A percentile compares a stretch with the other conserved stretches of the same genome.
Conservation (phyloP, 2,888 invertebrate genomes). For the Agrypnus murinus region DNA sequence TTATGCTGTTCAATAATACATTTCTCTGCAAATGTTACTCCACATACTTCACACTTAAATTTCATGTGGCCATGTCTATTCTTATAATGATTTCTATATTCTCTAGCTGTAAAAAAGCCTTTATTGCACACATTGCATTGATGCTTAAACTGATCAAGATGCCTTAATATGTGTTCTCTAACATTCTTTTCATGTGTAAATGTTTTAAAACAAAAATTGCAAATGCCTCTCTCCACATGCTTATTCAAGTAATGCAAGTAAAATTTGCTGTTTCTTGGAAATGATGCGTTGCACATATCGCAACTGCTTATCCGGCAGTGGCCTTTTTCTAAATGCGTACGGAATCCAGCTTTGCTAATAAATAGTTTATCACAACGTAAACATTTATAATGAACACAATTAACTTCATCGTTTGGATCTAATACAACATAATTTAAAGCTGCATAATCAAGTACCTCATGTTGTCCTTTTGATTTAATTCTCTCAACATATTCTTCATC, state of each 20-base stretch:
- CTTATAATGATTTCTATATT: slow-evolving; percentile 69
- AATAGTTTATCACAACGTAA: slow-evolving; percentile 69
- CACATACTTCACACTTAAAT: slow-evolving; percentile 68
- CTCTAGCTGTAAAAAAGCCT: slow-evolving; percentile 70
- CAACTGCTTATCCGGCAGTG: slow-evolving; percentile 70
- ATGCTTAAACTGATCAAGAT: slow-evolving; percentile 69
- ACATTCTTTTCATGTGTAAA: slow-evolving; percentile 71
- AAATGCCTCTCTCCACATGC: slow-evolving; percentile 68
- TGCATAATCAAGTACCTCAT: slow-evolving; percentile 68
- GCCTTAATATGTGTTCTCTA: slow-evolving; percentile 69
- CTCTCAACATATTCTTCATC: slow-evolving; percentile 43
- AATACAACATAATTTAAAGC: slow-evolving; percentile 65
- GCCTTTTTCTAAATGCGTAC: slow-evolving; percentile 69
- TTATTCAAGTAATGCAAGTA: slow-evolving; percentile 65
- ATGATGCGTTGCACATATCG: slow-evolving; percentile 66
- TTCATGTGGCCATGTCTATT: slow-evolving; percentile 70
- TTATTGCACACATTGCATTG: slow-evolving; percentile 69
- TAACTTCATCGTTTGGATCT: slow-evolving; percentile 66
- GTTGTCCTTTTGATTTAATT: slow-evolving; percentile 61
- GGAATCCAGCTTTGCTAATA: slow-evolving; percentile 69
- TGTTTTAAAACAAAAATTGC: slow-evolving; percentile 69
- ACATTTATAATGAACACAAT: slow-evolving; percentile 67
- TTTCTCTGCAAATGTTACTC: slow-evolving; percentile 69
- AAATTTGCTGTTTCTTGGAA: slow-evolving; percentile 67
- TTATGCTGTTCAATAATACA: slow-evolving; percentile 69